phyloP scores from a whole-genome alignment of 2,797 vertebrate genomes.

The Tapirus indicus region DNA sequence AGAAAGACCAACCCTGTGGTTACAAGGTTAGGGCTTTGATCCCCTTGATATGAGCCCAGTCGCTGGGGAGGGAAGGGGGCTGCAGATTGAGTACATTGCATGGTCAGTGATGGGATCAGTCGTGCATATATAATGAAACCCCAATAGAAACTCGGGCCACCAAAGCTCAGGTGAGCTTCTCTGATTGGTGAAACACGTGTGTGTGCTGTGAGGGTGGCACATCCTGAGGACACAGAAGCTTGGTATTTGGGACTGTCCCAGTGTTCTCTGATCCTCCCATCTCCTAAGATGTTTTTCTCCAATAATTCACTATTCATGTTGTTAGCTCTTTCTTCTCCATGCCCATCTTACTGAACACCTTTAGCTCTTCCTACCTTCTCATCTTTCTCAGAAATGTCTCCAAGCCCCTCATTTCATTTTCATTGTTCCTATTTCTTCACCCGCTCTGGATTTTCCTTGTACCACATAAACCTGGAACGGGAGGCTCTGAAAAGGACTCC shows the following conservation, averaged over 20 bases:
- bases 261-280: background rate
- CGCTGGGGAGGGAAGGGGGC: background rate
- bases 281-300: background rate
- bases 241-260: background rate
- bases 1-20: background rate
- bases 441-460: background rate
- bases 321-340: background rate
- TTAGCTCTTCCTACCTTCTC: background rate
- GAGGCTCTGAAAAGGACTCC: background rate
- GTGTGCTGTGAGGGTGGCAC: background rate
- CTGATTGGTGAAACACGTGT: background rate
- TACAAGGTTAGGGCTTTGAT: background rate
- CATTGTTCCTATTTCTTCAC: background rate
- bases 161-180: background rate
- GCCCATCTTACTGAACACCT: background rate
- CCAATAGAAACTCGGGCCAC: background rate
- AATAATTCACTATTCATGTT: background rate
- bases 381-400: background rate
- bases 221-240: background rate
- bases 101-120: background rate
- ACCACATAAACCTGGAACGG: background rate
- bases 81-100: background rate
- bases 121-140: background rate
- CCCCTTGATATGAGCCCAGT: no score
- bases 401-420: background rate